Evolutionary conservation across 1,140 invertebrate species (phyloP).

Genomic region (Drosophila kepulauana): DNA sequence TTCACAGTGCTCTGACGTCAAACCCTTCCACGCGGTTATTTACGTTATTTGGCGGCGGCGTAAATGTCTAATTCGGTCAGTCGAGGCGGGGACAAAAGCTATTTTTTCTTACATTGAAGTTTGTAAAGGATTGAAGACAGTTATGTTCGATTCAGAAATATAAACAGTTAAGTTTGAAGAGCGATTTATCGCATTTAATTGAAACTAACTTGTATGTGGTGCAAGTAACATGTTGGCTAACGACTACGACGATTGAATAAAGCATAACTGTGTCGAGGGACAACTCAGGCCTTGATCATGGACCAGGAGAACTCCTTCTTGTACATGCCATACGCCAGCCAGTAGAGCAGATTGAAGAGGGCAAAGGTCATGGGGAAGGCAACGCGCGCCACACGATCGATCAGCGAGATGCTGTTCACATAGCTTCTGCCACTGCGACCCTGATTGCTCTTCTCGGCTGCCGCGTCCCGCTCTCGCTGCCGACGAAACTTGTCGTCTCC

Average conservation of each 20-base stretch:
- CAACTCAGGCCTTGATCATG: conserved; percentile 60
- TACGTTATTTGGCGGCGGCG: too few relatives aligned
- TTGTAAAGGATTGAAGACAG: too few relatives aligned
- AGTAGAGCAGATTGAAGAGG: conserved; percentile 94
- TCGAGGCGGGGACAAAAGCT: too few relatives aligned
- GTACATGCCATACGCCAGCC: conserved; percentile 87
- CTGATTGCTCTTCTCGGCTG: conserved; percentile 84
- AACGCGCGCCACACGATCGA: conserved; percentile 93
- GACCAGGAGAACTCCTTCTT: conserved; percentile 82
- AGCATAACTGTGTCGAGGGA: background rate
- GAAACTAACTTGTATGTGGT: background rate
- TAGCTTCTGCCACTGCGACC: conserved; percentile 85
- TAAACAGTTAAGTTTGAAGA: too few relatives aligned
- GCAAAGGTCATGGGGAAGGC: conserved; percentile 95
- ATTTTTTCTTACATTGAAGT: too few relatives aligned
- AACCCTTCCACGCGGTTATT: too few relatives aligned
- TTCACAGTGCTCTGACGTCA: too few relatives aligned
- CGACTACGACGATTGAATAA: background rate
- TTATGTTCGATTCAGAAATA: too few relatives aligned
- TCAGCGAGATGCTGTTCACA: conserved; percentile 94
- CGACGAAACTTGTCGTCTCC: conserved; percentile 92
- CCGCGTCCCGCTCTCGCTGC: conserved; percentile 91
- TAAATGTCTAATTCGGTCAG: too few relatives aligned
- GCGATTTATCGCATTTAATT: too few relatives aligned
- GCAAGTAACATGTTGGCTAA: conserved; percentile 6